Conservation (phyloP, 2,888 invertebrate species). For the Cepaea hortensis region DNA sequence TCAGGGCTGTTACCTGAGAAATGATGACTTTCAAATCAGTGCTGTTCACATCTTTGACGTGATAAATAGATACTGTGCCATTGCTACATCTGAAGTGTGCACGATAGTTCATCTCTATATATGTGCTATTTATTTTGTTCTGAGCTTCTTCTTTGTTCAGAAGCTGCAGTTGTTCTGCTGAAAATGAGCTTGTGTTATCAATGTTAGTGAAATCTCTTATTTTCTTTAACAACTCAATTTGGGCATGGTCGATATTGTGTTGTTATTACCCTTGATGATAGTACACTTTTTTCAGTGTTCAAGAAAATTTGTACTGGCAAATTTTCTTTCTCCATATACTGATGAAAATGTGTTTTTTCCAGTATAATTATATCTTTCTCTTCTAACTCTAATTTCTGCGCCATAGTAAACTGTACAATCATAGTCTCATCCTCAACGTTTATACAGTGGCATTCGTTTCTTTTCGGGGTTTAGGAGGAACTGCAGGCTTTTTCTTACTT, state of each 20-base stretch:
- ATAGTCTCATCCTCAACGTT: not conserved
- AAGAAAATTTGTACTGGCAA: not conserved
- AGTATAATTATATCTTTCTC: slow-evolving; percentile 25
- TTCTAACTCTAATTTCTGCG: not conserved
- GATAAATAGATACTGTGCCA: not conserved
- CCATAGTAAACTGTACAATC: not conserved
- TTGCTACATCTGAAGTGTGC: not conserved
- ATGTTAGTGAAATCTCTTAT: not conserved
- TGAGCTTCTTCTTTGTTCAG: slow-evolving; percentile 23
- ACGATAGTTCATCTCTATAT: not conserved
- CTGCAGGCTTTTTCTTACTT: not conserved
- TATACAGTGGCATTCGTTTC: not conserved
- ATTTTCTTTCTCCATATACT: not conserved
- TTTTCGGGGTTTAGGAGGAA: not conserved
- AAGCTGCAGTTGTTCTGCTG: slow-evolving; percentile 12
- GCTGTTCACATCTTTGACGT: not conserved
- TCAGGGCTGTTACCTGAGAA: slow-evolving; percentile 10
- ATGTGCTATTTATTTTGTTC: slow-evolving; percentile 14
- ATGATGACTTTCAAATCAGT: not conserved
- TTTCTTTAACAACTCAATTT: slow-evolving; percentile 22
- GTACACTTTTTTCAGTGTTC: not conserved
- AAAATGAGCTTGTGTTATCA: not conserved
- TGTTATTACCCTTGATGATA: not conserved
- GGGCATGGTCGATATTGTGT: not conserved
- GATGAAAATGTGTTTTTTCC: slow-evolving; percentile 17